Percentiles rank a stretch among this genome's conserved stretches.
Conservation (phyloP, 1,140 invertebrate species). For the Listronotus bonariensis region DNA sequence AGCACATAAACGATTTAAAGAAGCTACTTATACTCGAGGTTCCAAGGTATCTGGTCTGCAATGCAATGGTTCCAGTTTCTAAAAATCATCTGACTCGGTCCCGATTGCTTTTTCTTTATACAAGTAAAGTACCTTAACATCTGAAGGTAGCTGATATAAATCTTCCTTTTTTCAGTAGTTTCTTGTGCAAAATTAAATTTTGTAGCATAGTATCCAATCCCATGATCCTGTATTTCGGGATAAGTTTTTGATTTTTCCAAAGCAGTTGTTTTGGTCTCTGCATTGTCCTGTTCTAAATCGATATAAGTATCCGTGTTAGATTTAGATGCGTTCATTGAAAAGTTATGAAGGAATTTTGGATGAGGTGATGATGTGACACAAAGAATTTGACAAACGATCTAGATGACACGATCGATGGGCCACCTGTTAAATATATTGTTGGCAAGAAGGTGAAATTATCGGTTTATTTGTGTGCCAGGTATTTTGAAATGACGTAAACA, state of each 20-base stretch:
- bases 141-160: slow-evolving; percentile 6
- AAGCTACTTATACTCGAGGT: slow-evolving; percentile 4
- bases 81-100: slow-evolving; percentile 22
- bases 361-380: slow-evolving; percentile 32
- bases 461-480: slow-evolving; percentile 17
- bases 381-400: slow-evolving; percentile 36
- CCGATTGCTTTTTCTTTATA: slow-evolving; percentile 27
- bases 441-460: slow-evolving; percentile 1
- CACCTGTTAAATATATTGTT: slow-evolving; percentile 26
- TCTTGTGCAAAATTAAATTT: background rate
- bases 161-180: background rate
- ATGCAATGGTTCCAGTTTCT: slow-evolving; percentile 17
- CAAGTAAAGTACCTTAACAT: slow-evolving; percentile 28
- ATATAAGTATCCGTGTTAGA: slow-evolving; percentile 13
- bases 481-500: slow-evolving; percentile 32
- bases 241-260: slow-evolving; percentile 31
- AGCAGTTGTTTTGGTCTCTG: background rate
- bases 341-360: slow-evolving; percentile 22
- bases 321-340: slow-evolving; percentile 33
- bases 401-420: slow-evolving; percentile 11
- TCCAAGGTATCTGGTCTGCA: slow-evolving; percentile 16
- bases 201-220: slow-evolving; percentile 25
- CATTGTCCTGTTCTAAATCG: background rate
- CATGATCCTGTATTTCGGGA: slow-evolving; percentile 23
- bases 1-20: slow-evolving; percentile 21